Evolutionary conservation across 2,797 vertebrate species (phyloP).

Genomic region (Crocodylus rhombifer): DNA sequence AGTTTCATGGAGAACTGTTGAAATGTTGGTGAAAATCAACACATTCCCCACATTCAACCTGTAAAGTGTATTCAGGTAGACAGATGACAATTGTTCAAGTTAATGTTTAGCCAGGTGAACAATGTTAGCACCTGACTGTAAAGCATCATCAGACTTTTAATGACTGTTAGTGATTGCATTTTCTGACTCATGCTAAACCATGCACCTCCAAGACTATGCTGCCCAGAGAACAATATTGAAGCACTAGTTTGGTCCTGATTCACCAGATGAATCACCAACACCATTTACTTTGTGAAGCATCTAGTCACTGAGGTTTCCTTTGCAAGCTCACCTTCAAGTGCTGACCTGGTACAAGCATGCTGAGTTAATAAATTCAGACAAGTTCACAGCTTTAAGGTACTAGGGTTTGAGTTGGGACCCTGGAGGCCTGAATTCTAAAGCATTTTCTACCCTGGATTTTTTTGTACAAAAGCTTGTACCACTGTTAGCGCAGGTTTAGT

Average conservation of each 20-base stretch:
- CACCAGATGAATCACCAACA: constrained; percentile 14
- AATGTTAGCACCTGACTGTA: background rate
- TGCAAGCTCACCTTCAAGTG: background rate
- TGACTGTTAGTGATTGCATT: constrained; percentile 1
- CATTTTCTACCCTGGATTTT: background rate
- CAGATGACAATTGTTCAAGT: background rate
- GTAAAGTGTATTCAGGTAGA: background rate
- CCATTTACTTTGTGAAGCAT: constrained; percentile 16
- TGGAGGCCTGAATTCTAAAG: background rate
- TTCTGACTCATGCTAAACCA: background rate
- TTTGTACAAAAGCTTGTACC: background rate
- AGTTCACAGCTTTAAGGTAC: background rate
- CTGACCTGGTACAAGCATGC: accelerated
- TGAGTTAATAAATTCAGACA: background rate
- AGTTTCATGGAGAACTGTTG: background rate
- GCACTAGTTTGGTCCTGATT: background rate
- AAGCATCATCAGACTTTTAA: constrained; percentile 2
- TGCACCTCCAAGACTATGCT: background rate
- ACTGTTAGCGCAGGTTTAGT: background rate
- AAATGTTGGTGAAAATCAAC: background rate
- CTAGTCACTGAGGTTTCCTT: background rate
- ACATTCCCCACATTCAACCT: background rate
- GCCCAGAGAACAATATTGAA: background rate
- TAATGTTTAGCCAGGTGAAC: constrained; percentile 19
- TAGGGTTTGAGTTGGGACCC: background rate